Conservation (phyloP, 2,797 vertebrate species). For the Sebastes miniatus region DNA sequence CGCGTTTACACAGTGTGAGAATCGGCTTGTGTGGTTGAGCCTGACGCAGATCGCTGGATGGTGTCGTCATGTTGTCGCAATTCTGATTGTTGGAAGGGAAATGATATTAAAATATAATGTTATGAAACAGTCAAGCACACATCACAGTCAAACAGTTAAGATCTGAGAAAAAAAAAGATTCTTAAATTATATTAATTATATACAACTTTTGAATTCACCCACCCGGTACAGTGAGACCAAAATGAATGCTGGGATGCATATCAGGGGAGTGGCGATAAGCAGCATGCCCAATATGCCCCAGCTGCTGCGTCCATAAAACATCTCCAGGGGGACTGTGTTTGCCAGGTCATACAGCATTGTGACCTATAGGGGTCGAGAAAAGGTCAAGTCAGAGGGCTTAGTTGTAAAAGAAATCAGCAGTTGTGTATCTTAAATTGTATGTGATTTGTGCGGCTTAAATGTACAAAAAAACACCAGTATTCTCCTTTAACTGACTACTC, state of each 20-base stretch:
- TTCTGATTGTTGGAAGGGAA: conserved; percentile 43
- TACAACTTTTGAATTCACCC: conserved; percentile 15
- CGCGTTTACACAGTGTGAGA: conserved; percentile 58
- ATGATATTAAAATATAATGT: neutral
- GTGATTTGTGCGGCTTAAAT: neutral
- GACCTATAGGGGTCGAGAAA: conserved; percentile 47
- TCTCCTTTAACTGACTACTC: neutral
- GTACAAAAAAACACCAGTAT: neutral
- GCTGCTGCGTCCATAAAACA: fast-evolving
- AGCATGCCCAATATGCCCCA: conserved; percentile 24
- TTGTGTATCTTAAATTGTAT: neutral
- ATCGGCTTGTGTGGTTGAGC: conserved; percentile 67
- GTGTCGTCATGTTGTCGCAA: conserved; percentile 6
- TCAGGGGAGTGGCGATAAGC: conserved; percentile 66
- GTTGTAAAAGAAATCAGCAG: neutral
- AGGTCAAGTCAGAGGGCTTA: neutral
- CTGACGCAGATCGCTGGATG: conserved; percentile 77
- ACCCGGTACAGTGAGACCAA: conserved; percentile 64
- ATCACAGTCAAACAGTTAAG: neutral
- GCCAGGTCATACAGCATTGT: conserved; percentile 53
- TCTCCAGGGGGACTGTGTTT: fast-evolving
- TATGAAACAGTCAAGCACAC: neutral
- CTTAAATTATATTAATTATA: too few species aligned
- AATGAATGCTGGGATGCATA: conserved; percentile 76
- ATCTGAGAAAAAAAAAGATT: neutral